Base-by-base conservation (phyloP, 2,797 vertebrate genomes). In the Emydoidea blandingii region DNA sequence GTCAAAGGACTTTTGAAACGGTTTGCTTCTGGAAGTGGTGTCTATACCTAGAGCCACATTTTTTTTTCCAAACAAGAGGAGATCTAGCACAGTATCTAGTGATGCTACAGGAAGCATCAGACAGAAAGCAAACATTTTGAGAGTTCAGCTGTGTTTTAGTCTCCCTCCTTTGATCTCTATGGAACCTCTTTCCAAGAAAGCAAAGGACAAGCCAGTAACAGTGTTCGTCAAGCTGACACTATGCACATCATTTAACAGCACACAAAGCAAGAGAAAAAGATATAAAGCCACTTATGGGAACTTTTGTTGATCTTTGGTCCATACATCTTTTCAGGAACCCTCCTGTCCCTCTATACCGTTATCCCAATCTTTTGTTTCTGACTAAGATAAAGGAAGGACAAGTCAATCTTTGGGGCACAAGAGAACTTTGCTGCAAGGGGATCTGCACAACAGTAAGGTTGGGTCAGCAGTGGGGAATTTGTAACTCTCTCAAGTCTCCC, bases 161-260 rank as follows among this genome's bases (percentile, higher is more conserved):
- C 76, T 56, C 16, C 34, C 62, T n/a, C 62, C 16, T 62, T 62
- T 65, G 34, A 65, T 34, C 34, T 65, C 8, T 19, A 65, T 27
- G 25, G 72, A 0, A 41, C 4, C 21, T 27, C 6, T 44, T 19
- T 80, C 52, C 8, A 25, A 0, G 0, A 59, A 3, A 68, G 21
- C 80, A 89, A 41, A 12, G 3, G 2, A 25, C 16, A 86, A 25
- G 31, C 2, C 59, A 76, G 50, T 29, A 83, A 83, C 11, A 56
- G 34, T 23, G 68, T 29, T n/a, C 41, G 47, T 52, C 57, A 19
- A 2, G 18, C 2, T 72, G 56, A 50, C 14, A 41, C 14, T 8
- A 3, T 1, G 12, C 4, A 50, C 29, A 19, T 50, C 8, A 50
- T 52, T 34, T 50, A 78, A 79, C 25, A 49, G 74, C 25, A 49